These are phyloP conservation scores for Drosophila nr. perissopoda DNA, from an alignment of 2,888 invertebrate genomes.

Conservation along the genomic window DNA sequence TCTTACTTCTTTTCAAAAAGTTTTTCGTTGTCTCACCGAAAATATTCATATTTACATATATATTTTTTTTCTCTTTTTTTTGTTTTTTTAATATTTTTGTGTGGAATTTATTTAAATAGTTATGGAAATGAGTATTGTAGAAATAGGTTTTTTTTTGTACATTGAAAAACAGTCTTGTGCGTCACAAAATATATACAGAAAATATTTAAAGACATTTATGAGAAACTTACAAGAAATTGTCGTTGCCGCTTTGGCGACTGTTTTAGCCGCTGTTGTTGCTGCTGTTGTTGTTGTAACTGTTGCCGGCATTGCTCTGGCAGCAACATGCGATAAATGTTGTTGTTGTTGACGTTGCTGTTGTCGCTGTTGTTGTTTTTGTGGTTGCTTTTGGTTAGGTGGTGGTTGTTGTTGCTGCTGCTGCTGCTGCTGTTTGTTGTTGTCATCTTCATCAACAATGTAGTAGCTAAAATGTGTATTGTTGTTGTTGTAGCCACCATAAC, in stretches of 20 bases:
- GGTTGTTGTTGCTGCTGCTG: slow-evolving; percentile 29
- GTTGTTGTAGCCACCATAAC: slow-evolving; percentile 32
- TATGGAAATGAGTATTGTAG: slow-evolving; percentile 21
- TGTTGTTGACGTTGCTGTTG: slow-evolving; percentile 32
- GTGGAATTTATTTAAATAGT: slow-evolving; percentile 17
- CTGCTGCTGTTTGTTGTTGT: slow-evolving; percentile 43
- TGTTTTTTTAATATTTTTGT: slow-evolving; percentile 1
- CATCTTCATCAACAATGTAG: slow-evolving; percentile 69
- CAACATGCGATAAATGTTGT: slow-evolving; percentile 33
- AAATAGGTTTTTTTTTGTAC: slow-evolving; percentile 26
- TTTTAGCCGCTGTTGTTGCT: slow-evolving; percentile 22
- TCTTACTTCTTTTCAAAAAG: neutral
- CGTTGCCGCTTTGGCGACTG: slow-evolving; percentile 76
- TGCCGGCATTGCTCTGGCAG: slow-evolving; percentile 49
- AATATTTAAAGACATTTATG: slow-evolving; percentile 39
- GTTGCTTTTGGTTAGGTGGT: slow-evolving; percentile 44
- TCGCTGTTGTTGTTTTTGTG: slow-evolving; percentile 37
- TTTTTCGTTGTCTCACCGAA: neutral
- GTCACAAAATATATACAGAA: slow-evolving; percentile 20
- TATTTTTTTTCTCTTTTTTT: slow-evolving; percentile 4
- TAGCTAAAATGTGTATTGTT: slow-evolving; percentile 51
- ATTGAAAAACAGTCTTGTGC: slow-evolving; percentile 59
- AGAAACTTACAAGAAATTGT: slow-evolving; percentile 85
- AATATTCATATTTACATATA: slow-evolving; percentile 14
- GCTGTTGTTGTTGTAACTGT: slow-evolving; percentile 45